These are phyloP conservation scores for Germaria angustata DNA, from an alignment of 2,888 invertebrate species.

Conservation along the genomic window DNA sequence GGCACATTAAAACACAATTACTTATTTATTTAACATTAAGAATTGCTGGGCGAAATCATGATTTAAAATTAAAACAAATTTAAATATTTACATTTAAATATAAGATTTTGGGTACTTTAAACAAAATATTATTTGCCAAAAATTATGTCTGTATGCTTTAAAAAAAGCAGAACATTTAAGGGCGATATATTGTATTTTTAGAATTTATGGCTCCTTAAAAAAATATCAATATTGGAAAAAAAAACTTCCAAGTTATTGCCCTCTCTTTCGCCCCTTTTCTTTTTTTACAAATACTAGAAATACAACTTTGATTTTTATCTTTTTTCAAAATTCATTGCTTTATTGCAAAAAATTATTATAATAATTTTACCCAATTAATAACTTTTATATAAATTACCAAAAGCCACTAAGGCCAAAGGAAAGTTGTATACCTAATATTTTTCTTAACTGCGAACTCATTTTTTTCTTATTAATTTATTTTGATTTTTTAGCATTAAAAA, in stretches of 20 bases:
- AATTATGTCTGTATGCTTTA: no score
- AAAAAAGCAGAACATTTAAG: background rate
- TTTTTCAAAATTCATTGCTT: background rate
- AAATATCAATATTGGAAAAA: no score
- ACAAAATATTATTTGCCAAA: background rate
- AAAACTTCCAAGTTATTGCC: background rate
- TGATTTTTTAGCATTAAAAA: slow-evolving; percentile 58
- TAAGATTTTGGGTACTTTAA: background rate
- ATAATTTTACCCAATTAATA: no score
- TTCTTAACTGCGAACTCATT: slow-evolving; percentile 25
- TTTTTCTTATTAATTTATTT: slow-evolving; percentile 36
- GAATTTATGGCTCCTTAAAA: no score
- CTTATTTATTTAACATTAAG: slow-evolving; percentile 34
- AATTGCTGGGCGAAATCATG: slow-evolving; percentile 16
- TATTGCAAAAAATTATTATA: background rate
- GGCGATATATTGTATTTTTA: background rate
- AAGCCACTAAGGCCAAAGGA: background rate
- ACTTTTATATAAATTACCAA: no score
- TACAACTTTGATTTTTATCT: background rate
- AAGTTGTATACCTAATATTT: background rate
- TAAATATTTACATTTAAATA: background rate
- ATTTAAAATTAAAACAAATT: background rate
- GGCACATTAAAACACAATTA: slow-evolving; percentile 53
- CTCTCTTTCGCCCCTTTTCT: background rate
- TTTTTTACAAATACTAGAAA: background rate